These are phyloP conservation scores for Ceratotherium simum DNA, from an alignment of 2,113 vertebrate genomes.

Conservation along the genomic window DNA sequence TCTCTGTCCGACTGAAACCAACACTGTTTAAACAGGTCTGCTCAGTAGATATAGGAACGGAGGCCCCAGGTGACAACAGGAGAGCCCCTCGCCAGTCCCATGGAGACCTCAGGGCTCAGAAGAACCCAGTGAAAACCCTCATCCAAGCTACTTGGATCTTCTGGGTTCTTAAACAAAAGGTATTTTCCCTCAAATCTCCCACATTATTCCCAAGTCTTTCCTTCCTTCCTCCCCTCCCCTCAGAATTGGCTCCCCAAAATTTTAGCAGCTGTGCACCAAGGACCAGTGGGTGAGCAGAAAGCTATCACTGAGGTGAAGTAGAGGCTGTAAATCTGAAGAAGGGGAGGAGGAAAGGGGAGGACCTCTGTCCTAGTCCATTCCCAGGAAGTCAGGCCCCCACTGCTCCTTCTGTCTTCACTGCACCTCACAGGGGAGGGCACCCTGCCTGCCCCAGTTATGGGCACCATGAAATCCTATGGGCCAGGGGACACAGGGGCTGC, in stretches of 20 bases:
- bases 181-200: background rate
- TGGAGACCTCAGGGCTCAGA: background rate
- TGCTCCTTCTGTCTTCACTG: background rate
- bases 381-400: background rate
- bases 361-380: background rate
- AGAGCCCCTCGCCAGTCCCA: too few species aligned
- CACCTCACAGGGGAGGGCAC: background rate
- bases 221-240: background rate
- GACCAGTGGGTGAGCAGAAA: slow-evolving; percentile 95
- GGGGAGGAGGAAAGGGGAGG: too few species aligned
- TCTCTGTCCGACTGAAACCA: background rate
- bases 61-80: background rate
- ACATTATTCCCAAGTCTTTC: background rate
- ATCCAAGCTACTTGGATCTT: background rate
- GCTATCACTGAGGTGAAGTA: slow-evolving; percentile 92
- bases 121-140: background rate
- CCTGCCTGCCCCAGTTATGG: background rate
- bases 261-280: slow-evolving; percentile 94
- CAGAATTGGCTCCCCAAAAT: slow-evolving; percentile 93
- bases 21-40: background rate
- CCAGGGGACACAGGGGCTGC: background rate
- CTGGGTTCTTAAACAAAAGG: background rate
- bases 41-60: background rate
- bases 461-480: background rate
- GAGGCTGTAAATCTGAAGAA: background rate